These are phyloP conservation scores for Disparrhopalites patrizii DNA, from an alignment of 2,888 invertebrate species.

Conservation along the genomic window DNA sequence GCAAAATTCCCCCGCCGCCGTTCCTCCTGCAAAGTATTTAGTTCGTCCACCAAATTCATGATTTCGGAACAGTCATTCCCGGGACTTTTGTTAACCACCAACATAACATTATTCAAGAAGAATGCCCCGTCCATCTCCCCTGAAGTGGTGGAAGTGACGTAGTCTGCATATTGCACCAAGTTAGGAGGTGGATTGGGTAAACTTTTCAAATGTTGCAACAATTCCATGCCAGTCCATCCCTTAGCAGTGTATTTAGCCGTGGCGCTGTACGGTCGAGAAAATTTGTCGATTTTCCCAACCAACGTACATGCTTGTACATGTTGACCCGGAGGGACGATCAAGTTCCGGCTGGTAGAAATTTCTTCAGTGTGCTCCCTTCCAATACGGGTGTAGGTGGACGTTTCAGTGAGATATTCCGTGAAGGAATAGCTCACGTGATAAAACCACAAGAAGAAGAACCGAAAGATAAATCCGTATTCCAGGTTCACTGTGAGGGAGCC, in stretches of 20 bases:
- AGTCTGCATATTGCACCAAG: neutral
- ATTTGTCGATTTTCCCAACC: neutral
- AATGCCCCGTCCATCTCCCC: neutral
- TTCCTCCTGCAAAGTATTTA: neutral
- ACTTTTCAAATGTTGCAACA: neutral
- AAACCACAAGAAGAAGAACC: too few species aligned
- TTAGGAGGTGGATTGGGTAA: neutral
- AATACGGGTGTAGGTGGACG: neutral
- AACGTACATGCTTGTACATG: neutral
- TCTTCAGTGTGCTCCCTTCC: neutral
- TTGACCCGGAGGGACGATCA: neutral
- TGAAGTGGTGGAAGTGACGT: neutral
- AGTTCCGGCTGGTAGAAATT: neutral
- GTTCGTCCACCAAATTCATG: neutral
- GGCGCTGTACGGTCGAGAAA: neutral
- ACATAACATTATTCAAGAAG: slow-evolving; percentile 2
- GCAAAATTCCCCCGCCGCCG: neutral
- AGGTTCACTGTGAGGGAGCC: too few species aligned
- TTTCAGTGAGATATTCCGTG: neutral
- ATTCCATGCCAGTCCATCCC: slow-evolving; percentile 4
- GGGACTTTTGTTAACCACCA: neutral
- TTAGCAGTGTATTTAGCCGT: neutral
- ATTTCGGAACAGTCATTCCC: neutral
- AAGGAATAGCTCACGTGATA: too few species aligned
- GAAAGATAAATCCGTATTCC: too few species aligned